Base-by-base conservation (phyloP, 2,888 invertebrate species). In the Chymomyza fuscimana region DNA sequence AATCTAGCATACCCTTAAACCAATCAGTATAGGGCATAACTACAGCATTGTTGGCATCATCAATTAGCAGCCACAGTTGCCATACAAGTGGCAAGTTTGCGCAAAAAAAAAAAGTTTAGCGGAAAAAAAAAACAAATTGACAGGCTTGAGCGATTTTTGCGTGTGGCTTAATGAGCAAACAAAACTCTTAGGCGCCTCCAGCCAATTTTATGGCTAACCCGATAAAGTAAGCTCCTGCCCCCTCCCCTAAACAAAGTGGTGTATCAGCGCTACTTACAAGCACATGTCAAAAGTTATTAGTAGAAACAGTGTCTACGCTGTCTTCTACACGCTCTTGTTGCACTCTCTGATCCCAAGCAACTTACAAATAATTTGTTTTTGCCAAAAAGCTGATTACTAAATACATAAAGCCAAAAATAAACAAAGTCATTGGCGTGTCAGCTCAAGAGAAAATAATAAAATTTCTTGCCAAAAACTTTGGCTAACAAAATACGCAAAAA, bases 261-360 rank as follows among this genome's bases (percentile, higher is more conserved):
- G 7, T 1, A 15, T 71, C 80, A 80, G 77, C 80, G 80, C 80
- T 76, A 83, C 79, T 86, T 75, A 79, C 75, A 72, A 72, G 70
- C 88, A 76, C 83, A 87, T 81, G 88, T 86, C 88, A 86, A 89
- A 89, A 85, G 86, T 85, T 85, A 89, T 89, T 81, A 89, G 89
- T 67, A 32, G 32, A 5, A 32, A 32, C 73, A 66, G 76, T 61
- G 68, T 32, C 59, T 25, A 56, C 22, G 22, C 19, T 22, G 10
- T 16, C 56, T 19, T 7, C 16, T 5, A 16, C n/a, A 51, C 15
- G 56, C 29, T 58, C 10, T 58, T 15, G 22, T 58, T 19, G 19
- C 19, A 25, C 58, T 58, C 60, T 4, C 36, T 36, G 29, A n/a
- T 36, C 36, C 15, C 60, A 32, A 19, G 58, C 54, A 61, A 61